These are phyloP conservation scores for Origma solitaria DNA, from an alignment of 2,113 vertebrate species.

Conservation along the genomic window DNA sequence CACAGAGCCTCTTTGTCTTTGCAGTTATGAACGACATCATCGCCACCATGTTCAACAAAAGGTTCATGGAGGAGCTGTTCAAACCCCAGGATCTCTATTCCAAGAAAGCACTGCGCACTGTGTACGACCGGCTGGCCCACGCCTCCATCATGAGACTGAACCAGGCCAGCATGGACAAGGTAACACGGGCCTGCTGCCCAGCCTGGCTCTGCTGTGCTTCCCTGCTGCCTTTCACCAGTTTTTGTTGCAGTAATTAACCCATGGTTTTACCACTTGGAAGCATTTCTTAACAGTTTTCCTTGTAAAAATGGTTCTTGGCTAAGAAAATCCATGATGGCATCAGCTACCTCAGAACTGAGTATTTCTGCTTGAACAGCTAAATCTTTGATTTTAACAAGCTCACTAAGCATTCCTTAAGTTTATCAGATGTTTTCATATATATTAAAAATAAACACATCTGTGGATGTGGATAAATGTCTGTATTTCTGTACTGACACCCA, in stretches of 20 bases:
- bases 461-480: not conserved
- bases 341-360: not conserved
- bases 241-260: fast-evolving
- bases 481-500: not conserved
- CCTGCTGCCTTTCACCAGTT: fast-evolving
- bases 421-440: not conserved
- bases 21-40: slow-evolving; percentile 99
- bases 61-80: slow-evolving; percentile 94
- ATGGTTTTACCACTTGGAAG: not conserved
- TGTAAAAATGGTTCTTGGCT: not conserved
- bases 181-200: not conserved
- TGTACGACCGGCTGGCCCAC: slow-evolving; percentile 94
- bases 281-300: not conserved
- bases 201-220: not conserved
- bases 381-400: not conserved
- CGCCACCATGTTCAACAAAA: slow-evolving; percentile 96
- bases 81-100: slow-evolving; percentile 97
- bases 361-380: not conserved
- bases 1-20: slow-evolving; percentile 47
- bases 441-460: not conserved
- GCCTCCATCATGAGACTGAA: slow-evolving; percentile 98
- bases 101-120: slow-evolving; percentile 91
- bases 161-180: slow-evolving; percentile 99
- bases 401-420: not conserved
- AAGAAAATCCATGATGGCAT: not conserved